Conservation (phyloP, 2,888 invertebrate species). For the Brachyopa scutellaris region DNA sequence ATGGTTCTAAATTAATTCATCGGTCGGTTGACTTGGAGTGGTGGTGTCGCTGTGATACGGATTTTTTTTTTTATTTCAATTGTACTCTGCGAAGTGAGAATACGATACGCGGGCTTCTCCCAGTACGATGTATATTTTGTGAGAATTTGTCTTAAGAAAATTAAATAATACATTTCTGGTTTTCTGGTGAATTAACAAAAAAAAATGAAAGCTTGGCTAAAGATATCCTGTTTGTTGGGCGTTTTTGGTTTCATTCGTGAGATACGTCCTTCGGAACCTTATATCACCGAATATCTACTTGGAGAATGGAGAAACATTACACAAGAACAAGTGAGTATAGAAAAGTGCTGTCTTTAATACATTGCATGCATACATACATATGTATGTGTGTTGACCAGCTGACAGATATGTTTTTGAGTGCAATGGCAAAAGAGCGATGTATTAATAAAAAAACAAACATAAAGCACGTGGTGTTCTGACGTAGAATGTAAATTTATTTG, state of each 20-base stretch:
- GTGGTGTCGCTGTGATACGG: neutral
- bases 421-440: neutral
- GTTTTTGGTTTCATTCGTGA: constrained; percentile 92
- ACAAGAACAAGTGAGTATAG: constrained; percentile 79
- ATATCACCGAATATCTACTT: constrained; percentile 89
- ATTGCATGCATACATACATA: no score
- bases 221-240: constrained; percentile 88
- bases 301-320: constrained; percentile 91
- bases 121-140: neutral
- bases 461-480: no score
- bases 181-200: neutral
- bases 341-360: no score
- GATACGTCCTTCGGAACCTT: constrained; percentile 93
- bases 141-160: no score
- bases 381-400: neutral
- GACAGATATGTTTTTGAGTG: no score
- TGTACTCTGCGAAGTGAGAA: no score
- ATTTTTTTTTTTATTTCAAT: no score
- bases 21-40: neutral
- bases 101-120: neutral
- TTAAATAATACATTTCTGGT: no score
- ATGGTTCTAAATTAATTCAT: constrained; percentile 34
- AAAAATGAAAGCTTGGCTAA: constrained; percentile 84
- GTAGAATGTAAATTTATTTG: no score
- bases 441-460: no score